A percentile compares a stretch with the other conserved stretches of the same genome.
Conservation (phyloP, 2,113 vertebrate genomes). For the Podarcis raffonei region DNA sequence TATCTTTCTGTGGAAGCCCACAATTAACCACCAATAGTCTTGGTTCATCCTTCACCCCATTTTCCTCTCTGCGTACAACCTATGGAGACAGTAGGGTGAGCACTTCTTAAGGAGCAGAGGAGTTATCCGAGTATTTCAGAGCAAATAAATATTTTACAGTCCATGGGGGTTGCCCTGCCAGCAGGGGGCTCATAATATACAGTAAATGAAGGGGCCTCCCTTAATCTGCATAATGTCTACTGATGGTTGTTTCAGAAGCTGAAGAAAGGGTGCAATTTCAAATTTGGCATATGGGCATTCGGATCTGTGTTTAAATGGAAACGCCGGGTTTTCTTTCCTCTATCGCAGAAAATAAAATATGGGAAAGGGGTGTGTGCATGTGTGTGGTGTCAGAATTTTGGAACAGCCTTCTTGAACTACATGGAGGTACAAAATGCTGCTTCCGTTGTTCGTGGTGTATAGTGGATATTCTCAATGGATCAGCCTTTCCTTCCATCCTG, state of each 20-base stretch:
- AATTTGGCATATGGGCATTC: neutral
- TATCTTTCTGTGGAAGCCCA: neutral
- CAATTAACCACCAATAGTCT: too few species aligned
- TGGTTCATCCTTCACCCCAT: neutral
- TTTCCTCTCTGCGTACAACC: too few species aligned
- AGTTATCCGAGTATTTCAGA: neutral
- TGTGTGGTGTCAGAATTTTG: neutral
- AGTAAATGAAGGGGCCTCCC: neutral
- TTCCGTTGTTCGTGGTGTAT: neutral
- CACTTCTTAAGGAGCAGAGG: neutral
- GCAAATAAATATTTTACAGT: accelerated
- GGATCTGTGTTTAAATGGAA: neutral
- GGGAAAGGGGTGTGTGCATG: neutral
- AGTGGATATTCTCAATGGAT: neutral
- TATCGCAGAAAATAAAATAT: neutral
- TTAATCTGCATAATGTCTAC: neutral
- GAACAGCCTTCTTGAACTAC: neutral
- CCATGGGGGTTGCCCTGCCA: neutral
- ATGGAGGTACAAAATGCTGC: neutral
- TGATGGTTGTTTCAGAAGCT: neutral
- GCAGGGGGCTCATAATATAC: conserved; percentile 3
- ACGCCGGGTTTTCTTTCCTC: neutral
- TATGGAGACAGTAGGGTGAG: neutral
- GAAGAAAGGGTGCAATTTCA: neutral
- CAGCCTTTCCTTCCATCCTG: too few species aligned